Conservation (phyloP, 2,888 invertebrate species). For the Latrodectus hesperus region DNA sequence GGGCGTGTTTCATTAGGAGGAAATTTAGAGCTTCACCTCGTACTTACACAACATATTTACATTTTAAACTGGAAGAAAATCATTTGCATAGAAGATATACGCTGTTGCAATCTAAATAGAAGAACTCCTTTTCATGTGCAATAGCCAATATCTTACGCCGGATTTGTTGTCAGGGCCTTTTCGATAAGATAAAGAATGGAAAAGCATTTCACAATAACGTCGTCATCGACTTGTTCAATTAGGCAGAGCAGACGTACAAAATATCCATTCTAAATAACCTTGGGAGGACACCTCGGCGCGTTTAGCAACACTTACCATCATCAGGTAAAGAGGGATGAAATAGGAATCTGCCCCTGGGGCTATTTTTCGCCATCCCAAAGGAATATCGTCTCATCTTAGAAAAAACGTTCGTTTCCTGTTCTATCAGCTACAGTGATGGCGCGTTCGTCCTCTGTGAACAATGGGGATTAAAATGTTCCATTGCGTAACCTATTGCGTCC, state of each 20-base stretch:
- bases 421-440: background rate
- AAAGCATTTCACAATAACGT: background rate
- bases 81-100: too few relatives aligned
- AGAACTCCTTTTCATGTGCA: too few relatives aligned
- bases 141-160: background rate
- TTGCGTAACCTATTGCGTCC: background rate
- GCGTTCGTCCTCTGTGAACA: constrained; percentile 1
- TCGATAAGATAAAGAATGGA: background rate
- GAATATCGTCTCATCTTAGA: constrained; percentile 61
- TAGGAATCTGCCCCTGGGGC: constrained; percentile 30
- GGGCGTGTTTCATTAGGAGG: too few relatives aligned
- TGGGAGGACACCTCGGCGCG: background rate
- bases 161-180: background rate
- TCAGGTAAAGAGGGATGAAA: constrained; percentile 3
- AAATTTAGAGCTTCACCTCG: too few relatives aligned
- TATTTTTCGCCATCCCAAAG: constrained; percentile 50
- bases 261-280: constrained; percentile 5
- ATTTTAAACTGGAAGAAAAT: too few relatives aligned
- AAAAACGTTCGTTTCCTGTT: constrained; percentile 53
- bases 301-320: background rate
- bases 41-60: too few relatives aligned
- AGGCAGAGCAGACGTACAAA: background rate
- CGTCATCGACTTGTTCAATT: background rate
- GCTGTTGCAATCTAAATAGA: too few relatives aligned
- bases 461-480: background rate